A percentile compares a stretch with the other conserved stretches of the same genome.
Evolutionary conservation across 2,113 vertebrate species (phyloP).

Genomic region (Saimiri boliviensis): DNA sequence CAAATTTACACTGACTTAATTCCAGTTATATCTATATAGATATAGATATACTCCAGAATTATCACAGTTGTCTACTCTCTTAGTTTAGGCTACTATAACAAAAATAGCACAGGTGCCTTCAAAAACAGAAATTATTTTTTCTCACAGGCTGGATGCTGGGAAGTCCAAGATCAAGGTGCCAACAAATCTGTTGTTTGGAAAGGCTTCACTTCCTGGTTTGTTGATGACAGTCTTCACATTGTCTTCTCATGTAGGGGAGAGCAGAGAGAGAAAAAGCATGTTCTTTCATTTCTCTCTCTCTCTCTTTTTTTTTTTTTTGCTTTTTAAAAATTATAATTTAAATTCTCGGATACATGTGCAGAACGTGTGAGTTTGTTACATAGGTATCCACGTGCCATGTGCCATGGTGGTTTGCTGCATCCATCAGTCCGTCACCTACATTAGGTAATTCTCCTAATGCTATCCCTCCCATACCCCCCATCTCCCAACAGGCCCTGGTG

Average conservation of each 20-base stretch:
- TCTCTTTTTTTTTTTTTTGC: too few species aligned
- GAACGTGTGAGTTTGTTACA: too few species aligned
- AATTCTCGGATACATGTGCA: too few species aligned
- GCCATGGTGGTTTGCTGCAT: too few species aligned
- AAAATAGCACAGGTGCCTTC: not conserved
- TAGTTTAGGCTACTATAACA: not conserved
- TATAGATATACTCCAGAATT: too few species aligned
- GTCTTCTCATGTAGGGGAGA: not conserved
- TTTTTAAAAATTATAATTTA: too few species aligned
- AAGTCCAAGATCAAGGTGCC: not conserved
- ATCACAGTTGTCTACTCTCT: not conserved
- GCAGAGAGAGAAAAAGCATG: not conserved
- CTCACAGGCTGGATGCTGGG: not conserved
- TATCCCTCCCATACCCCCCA: too few species aligned
- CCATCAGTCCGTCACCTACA: too few species aligned
- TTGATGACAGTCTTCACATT: not conserved
- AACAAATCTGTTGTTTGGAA: not conserved
- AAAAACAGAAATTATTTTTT: not conserved
- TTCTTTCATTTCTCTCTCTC: not conserved
- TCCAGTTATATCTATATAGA: too few species aligned
- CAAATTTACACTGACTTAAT: not conserved
- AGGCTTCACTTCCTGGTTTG: not conserved
- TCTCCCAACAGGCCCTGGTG: too few species aligned
- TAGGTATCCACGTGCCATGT: too few species aligned
- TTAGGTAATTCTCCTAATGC: too few species aligned